These are phyloP conservation scores for Mechanitis messenoides DNA, from an alignment of 2,888 invertebrate species.

Conservation along the genomic window DNA sequence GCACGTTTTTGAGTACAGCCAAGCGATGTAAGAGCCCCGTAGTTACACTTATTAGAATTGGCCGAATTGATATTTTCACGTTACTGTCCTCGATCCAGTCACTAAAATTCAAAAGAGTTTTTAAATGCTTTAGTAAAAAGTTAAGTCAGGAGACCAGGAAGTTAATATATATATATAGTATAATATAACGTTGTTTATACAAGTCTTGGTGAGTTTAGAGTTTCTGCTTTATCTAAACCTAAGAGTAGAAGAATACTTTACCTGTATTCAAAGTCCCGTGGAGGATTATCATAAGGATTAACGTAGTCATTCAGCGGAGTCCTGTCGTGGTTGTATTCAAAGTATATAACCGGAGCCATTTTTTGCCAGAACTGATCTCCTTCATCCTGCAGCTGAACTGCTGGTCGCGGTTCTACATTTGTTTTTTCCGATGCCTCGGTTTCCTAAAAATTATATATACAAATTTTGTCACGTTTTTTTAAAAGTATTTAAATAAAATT, in stretches of 20 bases:
- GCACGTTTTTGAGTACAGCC: slow-evolving; percentile 32
- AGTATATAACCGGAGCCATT: slow-evolving; percentile 48
- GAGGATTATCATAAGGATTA: slow-evolving; percentile 59
- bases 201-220: too few species aligned
- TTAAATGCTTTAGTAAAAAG: too few species aligned
- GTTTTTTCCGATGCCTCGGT: not conserved
- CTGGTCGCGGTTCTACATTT: slow-evolving; percentile 14
- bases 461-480: too few species aligned
- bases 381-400: slow-evolving; percentile 29
- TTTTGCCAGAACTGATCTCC: slow-evolving; percentile 44
- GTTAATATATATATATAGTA: too few species aligned
- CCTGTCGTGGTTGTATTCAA: slow-evolving; percentile 53
- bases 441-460: slow-evolving; percentile 2
- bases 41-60: slow-evolving; percentile 41
- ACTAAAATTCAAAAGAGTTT: slow-evolving; percentile 35
- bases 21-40: slow-evolving; percentile 54
- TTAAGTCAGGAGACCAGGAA: too few species aligned
- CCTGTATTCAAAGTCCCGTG: slow-evolving; percentile 61
- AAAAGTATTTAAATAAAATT: not conserved
- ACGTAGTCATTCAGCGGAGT: slow-evolving; percentile 37
- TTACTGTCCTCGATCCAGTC: slow-evolving; percentile 58
- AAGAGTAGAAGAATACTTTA: slow-evolving; percentile 25
- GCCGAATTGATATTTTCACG: slow-evolving; percentile 41
- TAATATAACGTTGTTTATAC: too few species aligned
- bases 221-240: too few species aligned